Conservation (phyloP, 2,888 invertebrate genomes). For the Aspidiotus rigidus region DNA sequence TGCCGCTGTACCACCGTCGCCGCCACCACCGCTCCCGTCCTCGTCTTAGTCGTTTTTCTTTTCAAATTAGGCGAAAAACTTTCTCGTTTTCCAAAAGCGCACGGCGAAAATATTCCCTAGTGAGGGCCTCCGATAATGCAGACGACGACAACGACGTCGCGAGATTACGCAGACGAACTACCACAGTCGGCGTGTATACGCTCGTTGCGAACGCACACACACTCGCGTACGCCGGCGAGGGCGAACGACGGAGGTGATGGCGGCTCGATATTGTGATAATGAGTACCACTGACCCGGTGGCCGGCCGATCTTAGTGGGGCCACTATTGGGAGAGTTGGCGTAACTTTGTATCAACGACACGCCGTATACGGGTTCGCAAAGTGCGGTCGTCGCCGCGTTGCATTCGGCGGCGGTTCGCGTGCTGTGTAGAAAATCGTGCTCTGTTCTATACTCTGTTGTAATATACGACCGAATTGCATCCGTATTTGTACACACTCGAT, state of each 20-base stretch:
- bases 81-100: conserved; percentile 1
- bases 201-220: conserved; percentile 22
- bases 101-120: conserved; percentile 6
- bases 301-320: conserved; percentile 32
- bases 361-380: conserved; percentile 29
- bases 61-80: background rate
- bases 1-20: too few relatives aligned
- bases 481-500: too few relatives aligned
- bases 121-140: conserved; percentile 19
- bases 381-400: background rate
- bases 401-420: background rate
- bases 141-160: conserved; percentile 12
- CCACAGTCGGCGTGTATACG: conserved; percentile 4
- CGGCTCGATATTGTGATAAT: conserved; percentile 33
- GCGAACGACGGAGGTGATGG: conserved; percentile 30
- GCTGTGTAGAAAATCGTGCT: too few relatives aligned
- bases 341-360: conserved; percentile 32
- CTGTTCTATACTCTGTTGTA: too few relatives aligned
- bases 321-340: conserved; percentile 32
- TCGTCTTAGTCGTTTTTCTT: too few relatives aligned
- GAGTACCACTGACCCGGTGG: conserved; percentile 34
- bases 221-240: conserved; percentile 18
- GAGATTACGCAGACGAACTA: conserved; percentile 12
- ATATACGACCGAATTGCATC: too few relatives aligned
- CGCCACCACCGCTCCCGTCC: too few relatives aligned